Percentiles rank a stretch among this genome's conserved stretches.
These are phyloP conservation scores for Nesoenas mayeri DNA, from an alignment of 2,113 vertebrate species.

Conservation along the genomic window DNA sequence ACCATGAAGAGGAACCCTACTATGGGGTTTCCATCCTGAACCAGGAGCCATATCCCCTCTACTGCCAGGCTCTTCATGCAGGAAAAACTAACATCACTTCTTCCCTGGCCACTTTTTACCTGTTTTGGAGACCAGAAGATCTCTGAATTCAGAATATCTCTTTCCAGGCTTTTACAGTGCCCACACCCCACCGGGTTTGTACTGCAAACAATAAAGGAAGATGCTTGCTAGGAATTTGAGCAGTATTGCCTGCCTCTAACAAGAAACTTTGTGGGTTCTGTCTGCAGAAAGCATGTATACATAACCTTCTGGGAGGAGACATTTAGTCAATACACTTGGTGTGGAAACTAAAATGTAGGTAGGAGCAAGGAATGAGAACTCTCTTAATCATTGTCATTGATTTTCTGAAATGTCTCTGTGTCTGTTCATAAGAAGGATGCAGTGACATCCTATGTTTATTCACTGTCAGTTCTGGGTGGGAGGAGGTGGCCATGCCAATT, in stretches of 20 bases:
- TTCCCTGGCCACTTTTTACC: neutral
- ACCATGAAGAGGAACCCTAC: neutral
- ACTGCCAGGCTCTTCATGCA: neutral
- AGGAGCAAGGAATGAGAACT: constrained; percentile 31
- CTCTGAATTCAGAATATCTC: neutral
- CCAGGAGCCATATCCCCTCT: neutral
- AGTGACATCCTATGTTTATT: constrained; percentile 28
- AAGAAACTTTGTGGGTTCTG: neutral
- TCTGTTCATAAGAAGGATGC: constrained; percentile 29
- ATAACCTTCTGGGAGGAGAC: constrained; percentile 21
- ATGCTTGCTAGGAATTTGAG: neutral
- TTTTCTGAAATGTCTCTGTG: constrained; percentile 15
- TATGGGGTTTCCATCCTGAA: neutral
- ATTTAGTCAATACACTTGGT: constrained; percentile 40
- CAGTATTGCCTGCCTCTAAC: neutral
- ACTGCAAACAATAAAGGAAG: neutral
- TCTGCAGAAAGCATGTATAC: neutral
- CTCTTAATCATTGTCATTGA: constrained; percentile 50
- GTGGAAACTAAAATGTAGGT: constrained; percentile 42
- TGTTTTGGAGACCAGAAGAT: neutral
- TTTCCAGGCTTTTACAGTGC: neutral
- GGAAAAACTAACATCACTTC: neutral
- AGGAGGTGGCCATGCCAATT: constrained; percentile 19
- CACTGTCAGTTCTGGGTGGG: neutral
- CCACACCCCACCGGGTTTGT: neutral